Evolutionary conservation across 2,888 invertebrate genomes (phyloP), one percentile per base, ranked within the genome.

Genomic region (Endomychus coccineus): DNA sequence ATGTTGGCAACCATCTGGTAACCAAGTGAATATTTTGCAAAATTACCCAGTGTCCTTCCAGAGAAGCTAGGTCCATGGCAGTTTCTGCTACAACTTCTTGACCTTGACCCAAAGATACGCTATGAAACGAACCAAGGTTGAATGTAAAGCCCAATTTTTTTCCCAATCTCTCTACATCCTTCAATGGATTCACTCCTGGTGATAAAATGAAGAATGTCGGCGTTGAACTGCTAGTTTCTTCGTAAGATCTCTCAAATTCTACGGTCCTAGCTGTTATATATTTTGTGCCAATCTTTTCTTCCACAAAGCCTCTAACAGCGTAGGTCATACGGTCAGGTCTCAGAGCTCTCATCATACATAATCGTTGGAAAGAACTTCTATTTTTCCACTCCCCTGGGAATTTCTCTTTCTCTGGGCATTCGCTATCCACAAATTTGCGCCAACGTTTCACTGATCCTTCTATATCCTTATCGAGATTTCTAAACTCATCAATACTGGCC

Each of bases 351-450:
- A 95, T 84, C 61, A 95, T 94, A 56, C 94, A 94, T 4, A 95
- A 70, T 44, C 83, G 76, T 60, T 95, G 91, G 29, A 95, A 65
- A 0, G 86, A 70, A 0, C 79, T 72, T 62, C 91, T 94, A 54
- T 83, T 84, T 62, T 94, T 95, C 94, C 95, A 95, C 57, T 95
- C 95, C 41, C 91, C 91, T 0, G 94, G 95, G 49, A 94, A 75
- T 61, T 88, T 91, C 62, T 95, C 94, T 52, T 83, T 80, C 64
- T 95, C 95, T 0, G 95, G 94, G 42, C 81, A 81, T 59, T 94
- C 94, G 13, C 87, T 83, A 52, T 95, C 92, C 0, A 87, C 81
- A 55, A 90, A 89, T 59, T 89, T 91, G 55, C 84, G 83, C 95
- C 95, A 95, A 38, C 92, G 75, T 60, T 92, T 94, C 1, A 81